These are phyloP conservation scores for Nineta flava DNA, from an alignment of 2,888 invertebrate species.

Conservation along the genomic window DNA sequence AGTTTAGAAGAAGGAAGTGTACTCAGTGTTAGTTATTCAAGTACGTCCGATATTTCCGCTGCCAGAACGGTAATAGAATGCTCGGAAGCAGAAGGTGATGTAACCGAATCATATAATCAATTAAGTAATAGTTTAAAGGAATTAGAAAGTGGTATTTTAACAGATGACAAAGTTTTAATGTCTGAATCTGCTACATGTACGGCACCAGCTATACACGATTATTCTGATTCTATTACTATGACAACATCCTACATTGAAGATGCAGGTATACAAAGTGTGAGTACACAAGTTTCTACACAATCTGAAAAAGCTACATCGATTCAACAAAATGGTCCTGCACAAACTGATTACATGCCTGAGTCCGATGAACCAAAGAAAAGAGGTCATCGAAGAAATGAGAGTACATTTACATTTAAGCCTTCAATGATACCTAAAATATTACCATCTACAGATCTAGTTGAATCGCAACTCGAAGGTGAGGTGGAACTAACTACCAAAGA, in stretches of 20 bases:
- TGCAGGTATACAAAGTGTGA: slow-evolving; percentile 31
- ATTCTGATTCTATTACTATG: slow-evolving; percentile 28
- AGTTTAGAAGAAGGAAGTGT: slow-evolving; percentile 42
- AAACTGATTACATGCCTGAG: slow-evolving; percentile 32
- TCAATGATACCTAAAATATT: slow-evolving; percentile 16
- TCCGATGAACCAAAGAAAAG: slow-evolving; percentile 28
- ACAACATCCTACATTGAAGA: slow-evolving; percentile 30
- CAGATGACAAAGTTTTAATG: background rate
- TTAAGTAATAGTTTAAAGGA: slow-evolving; percentile 27
- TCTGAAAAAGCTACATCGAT: slow-evolving; percentile 6
- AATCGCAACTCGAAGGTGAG: slow-evolving; percentile 19
- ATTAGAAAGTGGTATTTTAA: slow-evolving; percentile 9
- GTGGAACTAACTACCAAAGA: slow-evolving; percentile 27
- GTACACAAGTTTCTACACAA: slow-evolving; percentile 29
- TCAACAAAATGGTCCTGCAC: slow-evolving; percentile 30
- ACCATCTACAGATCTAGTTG: slow-evolving; percentile 3
- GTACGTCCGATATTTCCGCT: slow-evolving; percentile 33
- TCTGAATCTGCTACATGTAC: background rate
- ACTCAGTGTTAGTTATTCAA: slow-evolving; percentile 38
- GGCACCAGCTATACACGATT: background rate
- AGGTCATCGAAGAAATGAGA: slow-evolving; percentile 39
- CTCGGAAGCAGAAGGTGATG: slow-evolving; percentile 28
- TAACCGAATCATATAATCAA: slow-evolving; percentile 27
- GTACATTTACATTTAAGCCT: slow-evolving; percentile 26
- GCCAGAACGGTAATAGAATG: slow-evolving; percentile 29